Evolutionary conservation across 2,113 vertebrate genomes (phyloP).

Genomic region (Junco hyemalis): DNA sequence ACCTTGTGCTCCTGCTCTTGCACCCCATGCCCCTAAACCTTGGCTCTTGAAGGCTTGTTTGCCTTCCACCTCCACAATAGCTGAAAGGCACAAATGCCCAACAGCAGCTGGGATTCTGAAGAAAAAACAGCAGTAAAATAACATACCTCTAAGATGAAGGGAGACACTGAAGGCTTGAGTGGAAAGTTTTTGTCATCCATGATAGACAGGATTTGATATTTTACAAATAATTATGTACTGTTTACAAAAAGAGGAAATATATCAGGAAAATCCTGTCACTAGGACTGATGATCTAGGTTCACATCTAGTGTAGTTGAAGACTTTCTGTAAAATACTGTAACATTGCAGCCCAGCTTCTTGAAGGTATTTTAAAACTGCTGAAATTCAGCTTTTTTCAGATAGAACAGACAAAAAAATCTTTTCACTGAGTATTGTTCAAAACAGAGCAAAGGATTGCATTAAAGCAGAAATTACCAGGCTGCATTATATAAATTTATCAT

Average conservation of each 20-base stretch:
- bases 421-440: neutral
- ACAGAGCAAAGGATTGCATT: neutral
- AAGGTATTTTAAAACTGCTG: neutral
- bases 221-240: conserved; percentile 18
- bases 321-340: neutral
- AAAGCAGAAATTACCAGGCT: neutral
- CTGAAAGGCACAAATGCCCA: conserved; percentile 70
- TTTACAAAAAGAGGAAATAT: conserved; percentile 13
- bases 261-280: neutral
- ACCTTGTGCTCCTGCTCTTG: conserved; percentile 24
- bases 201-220: conserved; percentile 3
- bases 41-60: conserved; percentile 37
- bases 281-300: neutral
- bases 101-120: conserved; percentile 60
- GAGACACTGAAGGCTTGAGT: conserved; percentile 36
- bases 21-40: conserved; percentile 15
- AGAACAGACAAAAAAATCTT: neutral
- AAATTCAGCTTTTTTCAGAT: neutral
- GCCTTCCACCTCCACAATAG: conserved; percentile 50
- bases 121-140: conserved; percentile 52
- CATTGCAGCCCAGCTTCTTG: neutral
- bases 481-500: neutral
- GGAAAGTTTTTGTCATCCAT: conserved; percentile 17
- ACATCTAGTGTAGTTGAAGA: neutral
- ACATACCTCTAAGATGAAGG: conserved; percentile 13